Base-by-base conservation (phyloP, 35 echinoderm and acorn worm species). In the Diadema setosum region DNA sequence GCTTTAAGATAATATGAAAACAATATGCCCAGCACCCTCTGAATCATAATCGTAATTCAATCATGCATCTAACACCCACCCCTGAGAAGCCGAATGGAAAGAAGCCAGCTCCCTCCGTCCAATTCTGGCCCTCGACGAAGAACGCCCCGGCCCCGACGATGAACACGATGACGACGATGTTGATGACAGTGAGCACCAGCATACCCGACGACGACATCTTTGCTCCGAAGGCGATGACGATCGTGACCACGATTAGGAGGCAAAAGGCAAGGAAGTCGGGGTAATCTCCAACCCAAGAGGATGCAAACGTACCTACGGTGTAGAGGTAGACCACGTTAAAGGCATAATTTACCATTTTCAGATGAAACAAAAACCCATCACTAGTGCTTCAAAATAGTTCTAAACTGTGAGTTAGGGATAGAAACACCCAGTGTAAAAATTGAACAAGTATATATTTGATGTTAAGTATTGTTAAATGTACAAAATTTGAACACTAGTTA, bases 261-360 rank as follows among this genome's bases (percentile, higher is more conserved):
- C 20, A 56, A 33, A 98, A 94, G 29, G 96, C 96, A 1, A 98
- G 67, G 48, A 98, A 89, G 45, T 98, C 96, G 3, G 96, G 96
- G 64, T 98, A 98, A 12, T 94, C 89, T 2, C 96, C 96, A 39
- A 98, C 87, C 88, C 93, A 94, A 5, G 65, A 31, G 15, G 84
- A 89, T n/a, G 86, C 41, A 46, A 98, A 98, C 3, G 86, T 84
- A 4, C 73, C 73, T 78, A 21, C 48, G 18, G n/a, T 39, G 25
- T 4, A 37, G 2, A 30, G 37, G 37, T 59, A 59, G 56, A 59
- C 14, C 29, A 27, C 4, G 9, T 55, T 55, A n/a, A n/a, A n/a
- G n/a, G n/a, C n/a, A n/a, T n/a, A n/a, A n/a, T n/a, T n/a, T n/a
- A n/a, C n/a, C n/a, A n/a, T n/a, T n/a, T n/a, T n/a, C n/a, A n/a